Conservation (phyloP, 1,140 invertebrate genomes). For the Pogonomyrmex barbatus region DNA sequence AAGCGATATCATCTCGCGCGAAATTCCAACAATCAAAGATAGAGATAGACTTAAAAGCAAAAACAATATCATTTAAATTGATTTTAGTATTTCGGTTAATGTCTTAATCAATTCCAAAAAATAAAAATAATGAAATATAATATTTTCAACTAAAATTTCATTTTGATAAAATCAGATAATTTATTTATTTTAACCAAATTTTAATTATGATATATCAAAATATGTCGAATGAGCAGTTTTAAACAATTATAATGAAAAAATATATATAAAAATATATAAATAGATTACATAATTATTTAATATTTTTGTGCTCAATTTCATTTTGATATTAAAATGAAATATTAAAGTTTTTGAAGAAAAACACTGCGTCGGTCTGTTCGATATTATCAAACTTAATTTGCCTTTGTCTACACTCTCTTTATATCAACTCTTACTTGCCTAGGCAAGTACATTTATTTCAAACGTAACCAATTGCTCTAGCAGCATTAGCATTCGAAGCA, state of each 20-base stretch:
- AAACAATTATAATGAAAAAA: neutral
- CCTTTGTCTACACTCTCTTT: neutral
- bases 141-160: neutral
- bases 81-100: slow-evolving; percentile 1
- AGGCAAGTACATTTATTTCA: neutral
- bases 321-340: neutral
- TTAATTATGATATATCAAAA: neutral
- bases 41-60: neutral
- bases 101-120: neutral
- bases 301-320: neutral
- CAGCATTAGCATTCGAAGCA: neutral
- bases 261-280: neutral
- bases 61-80: neutral
- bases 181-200: neutral
- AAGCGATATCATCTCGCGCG: neutral
- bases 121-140: neutral
- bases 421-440: neutral
- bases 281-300: neutral
- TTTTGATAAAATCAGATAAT: neutral
- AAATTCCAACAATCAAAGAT: neutral
- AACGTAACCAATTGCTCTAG: slow-evolving; percentile 2
- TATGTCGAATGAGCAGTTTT: neutral
- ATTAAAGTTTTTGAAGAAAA: neutral
- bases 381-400: neutral
- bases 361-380: neutral